Conservation (phyloP, 2,113 vertebrate species). For the Anguilla rostrata region DNA sequence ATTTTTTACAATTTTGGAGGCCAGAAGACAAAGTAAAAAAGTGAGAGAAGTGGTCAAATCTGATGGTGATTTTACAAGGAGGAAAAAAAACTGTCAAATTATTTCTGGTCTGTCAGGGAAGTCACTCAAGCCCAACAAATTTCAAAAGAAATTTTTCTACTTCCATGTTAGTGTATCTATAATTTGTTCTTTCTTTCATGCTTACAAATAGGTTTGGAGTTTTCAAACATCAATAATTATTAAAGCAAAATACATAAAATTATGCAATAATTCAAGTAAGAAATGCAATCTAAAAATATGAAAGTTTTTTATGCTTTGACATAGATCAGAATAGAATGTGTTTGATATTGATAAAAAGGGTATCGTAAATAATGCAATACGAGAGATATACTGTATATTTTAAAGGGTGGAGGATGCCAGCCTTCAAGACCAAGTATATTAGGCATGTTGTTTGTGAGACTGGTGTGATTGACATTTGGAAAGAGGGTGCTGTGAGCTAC, state of each 20-base stretch:
- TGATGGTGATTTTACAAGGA: not conserved
- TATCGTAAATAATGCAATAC: not conserved
- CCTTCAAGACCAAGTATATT: conserved; percentile 13
- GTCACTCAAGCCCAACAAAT: not conserved
- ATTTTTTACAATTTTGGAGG: not conserved
- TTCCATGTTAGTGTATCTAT: not conserved
- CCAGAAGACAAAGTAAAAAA: no score
- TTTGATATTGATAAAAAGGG: conserved; percentile 12
- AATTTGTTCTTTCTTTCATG: not conserved
- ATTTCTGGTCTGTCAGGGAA: not conserved
- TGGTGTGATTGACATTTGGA: conserved; percentile 9
- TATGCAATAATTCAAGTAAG: conserved; percentile 13
- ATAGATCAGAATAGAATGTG: not conserved
- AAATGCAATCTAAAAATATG: not conserved
- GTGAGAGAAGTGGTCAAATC: not conserved
- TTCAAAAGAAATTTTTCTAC: not conserved
- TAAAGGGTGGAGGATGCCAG: not conserved
- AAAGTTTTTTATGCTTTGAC: not conserved
- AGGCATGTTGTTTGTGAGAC: not conserved
- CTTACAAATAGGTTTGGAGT: not conserved
- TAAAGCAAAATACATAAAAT: not conserved
- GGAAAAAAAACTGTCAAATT: not conserved
- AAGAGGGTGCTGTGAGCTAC: not conserved
- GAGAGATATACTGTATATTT: conserved; percentile 1
- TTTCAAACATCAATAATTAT: not conserved